phyloP scores from a whole-genome alignment of 1,140 invertebrate genomes.

The Drosophila parabipectinata region DNA sequence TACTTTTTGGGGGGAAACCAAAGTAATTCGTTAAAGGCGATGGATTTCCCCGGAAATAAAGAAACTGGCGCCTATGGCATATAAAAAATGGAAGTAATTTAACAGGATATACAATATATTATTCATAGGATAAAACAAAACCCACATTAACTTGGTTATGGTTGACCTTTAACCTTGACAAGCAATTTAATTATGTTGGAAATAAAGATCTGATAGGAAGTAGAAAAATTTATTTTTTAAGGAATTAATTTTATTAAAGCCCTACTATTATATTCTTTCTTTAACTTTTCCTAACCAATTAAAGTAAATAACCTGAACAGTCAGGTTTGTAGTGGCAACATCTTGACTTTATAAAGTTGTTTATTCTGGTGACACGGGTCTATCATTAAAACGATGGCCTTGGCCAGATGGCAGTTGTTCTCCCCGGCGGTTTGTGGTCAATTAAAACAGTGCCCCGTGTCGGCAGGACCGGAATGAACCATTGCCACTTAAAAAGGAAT shows the following conservation, averaged over 20 bases:
- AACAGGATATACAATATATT: neutral
- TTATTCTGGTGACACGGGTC: slow-evolving; percentile 41
- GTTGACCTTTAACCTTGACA: neutral
- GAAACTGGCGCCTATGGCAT: neutral
- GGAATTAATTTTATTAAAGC: neutral
- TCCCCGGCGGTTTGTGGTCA: slow-evolving; percentile 32
- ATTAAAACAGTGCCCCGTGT: slow-evolving; percentile 54
- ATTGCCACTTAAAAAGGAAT: neutral
- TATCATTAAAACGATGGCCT: slow-evolving; percentile 39
- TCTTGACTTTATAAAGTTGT: slow-evolving; percentile 13
- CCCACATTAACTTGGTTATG: too few relatives aligned
- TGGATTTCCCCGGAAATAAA: neutral
- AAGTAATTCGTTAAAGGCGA: slow-evolving; percentile 22
- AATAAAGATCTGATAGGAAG: neutral
- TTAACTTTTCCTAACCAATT: neutral
- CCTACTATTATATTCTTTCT: neutral
- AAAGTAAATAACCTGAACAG: slow-evolving; percentile 17
- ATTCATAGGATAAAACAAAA: neutral
- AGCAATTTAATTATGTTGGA: neutral
- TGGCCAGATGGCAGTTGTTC: neutral
- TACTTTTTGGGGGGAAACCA: slow-evolving; percentile 17
- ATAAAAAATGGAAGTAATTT: neutral
- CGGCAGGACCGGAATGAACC: slow-evolving; percentile 6
- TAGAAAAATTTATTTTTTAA: neutral
- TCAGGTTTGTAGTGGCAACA: slow-evolving; percentile 19